phyloP scores from a whole-genome alignment of 2,797 vertebrate species.

The Channa striata region DNA sequence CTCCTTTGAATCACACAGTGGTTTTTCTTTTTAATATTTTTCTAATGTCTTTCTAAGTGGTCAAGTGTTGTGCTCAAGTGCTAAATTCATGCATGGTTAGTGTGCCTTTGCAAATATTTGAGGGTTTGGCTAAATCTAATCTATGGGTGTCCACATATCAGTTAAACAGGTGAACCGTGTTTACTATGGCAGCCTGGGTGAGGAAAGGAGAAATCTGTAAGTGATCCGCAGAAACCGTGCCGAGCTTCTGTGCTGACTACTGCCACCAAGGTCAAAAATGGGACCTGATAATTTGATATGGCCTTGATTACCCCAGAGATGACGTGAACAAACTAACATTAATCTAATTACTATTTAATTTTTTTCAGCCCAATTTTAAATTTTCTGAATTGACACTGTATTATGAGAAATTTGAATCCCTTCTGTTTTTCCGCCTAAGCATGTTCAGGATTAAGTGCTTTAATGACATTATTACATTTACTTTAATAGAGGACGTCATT shows the following conservation, averaged over 20 bases:
- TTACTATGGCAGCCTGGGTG: background rate
- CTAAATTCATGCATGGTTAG: constrained; percentile 9
- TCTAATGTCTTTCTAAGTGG: constrained; percentile 4
- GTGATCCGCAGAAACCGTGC: constrained; percentile 3
- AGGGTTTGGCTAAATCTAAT: constrained; percentile 25
- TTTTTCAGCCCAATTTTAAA: no score
- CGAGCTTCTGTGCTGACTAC: background rate
- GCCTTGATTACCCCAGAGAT: constrained; percentile 55
- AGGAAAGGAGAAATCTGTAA: background rate
- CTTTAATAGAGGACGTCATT: constrained; percentile 46
- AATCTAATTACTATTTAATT: constrained; percentile 7
- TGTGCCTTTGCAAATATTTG: constrained; percentile 39
- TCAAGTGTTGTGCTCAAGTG: constrained; percentile 51
- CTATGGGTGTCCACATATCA: constrained; percentile 4
- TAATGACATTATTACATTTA: constrained; percentile 59
- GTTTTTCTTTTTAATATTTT: background rate
- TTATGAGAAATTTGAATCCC: background rate
- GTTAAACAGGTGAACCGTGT: background rate
- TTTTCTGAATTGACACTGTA: no score
- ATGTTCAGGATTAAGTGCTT: constrained; percentile 37
- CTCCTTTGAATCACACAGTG: background rate
- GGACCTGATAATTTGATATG: constrained; percentile 42
- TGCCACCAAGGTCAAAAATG: constrained; percentile 8
- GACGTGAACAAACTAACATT: constrained; percentile 6
- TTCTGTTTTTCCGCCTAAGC: constrained; percentile 18